Conservation (phyloP, 2,797 vertebrate genomes). For the Ctenopoma multispine region DNA sequence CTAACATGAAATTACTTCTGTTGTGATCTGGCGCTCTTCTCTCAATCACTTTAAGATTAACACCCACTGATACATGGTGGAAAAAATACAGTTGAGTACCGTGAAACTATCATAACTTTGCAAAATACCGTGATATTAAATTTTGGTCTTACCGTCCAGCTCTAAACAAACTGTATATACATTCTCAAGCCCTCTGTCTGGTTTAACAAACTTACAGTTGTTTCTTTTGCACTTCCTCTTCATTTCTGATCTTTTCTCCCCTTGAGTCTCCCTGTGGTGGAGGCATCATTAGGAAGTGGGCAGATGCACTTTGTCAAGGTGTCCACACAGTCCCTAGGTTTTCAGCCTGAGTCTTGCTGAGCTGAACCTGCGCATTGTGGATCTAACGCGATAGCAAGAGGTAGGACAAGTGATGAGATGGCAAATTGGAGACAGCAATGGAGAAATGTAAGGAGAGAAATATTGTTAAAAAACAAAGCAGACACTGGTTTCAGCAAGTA, state of each 20-base stretch:
- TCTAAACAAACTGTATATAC: conserved; percentile 1
- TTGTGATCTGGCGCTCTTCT: too few relatives aligned
- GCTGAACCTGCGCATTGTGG: conserved; percentile 19
- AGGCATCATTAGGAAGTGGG: conserved; percentile 63
- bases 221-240: conserved; percentile 27
- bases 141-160: too few relatives aligned
- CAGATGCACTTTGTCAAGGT: conserved; percentile 66
- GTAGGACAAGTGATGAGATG: conserved; percentile 19
- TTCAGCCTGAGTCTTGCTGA: conserved; percentile 41
- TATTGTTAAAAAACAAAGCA: conserved; percentile 16
- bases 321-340: conserved; percentile 45
- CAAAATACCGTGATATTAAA: too few relatives aligned
- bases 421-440: neutral
- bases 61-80: too few relatives aligned
- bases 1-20: too few relatives aligned
- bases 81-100: too few relatives aligned
- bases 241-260: conserved; percentile 30
- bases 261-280: conserved; percentile 31
- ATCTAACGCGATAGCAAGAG: conserved; percentile 35
- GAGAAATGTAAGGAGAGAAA: conserved; percentile 12
- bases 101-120: too few relatives aligned
- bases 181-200: conserved; percentile 6
- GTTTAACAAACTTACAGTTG: conserved; percentile 27
- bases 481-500: neutral
- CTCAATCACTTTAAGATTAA: too few relatives aligned